Evolutionary conservation across 2,113 vertebrate species (phyloP).

Genomic region (Oceanodroma tethys): DNA sequence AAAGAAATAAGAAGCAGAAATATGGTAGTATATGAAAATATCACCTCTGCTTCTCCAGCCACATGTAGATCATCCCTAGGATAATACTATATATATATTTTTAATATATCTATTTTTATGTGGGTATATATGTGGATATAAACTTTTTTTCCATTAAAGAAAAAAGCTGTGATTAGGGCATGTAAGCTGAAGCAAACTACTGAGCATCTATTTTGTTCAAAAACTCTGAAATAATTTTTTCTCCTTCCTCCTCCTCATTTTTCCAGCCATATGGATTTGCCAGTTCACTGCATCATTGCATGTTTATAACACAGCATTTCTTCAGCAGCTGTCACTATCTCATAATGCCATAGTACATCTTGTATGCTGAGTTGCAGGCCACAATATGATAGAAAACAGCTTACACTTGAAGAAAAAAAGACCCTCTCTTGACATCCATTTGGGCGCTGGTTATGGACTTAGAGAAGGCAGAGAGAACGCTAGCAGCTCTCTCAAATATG

Average conservation of each 20-base stretch:
- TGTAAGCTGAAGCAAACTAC: neutral
- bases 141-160: neutral
- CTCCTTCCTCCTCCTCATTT: neutral
- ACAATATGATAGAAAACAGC: conserved; percentile 43
- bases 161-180: neutral
- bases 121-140: neutral
- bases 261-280: conserved; percentile 70
- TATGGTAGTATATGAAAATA: neutral
- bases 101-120: neutral
- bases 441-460: neutral
- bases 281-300: conserved; percentile 71
- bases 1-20: neutral
- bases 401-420: neutral
- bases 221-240: neutral
- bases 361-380: conserved; percentile 46
- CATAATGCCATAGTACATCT: conserved; percentile 55
- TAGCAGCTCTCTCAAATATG: neutral
- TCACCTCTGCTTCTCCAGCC: neutral
- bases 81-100: neutral
- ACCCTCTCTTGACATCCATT: conserved; percentile 12
- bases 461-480: neutral
- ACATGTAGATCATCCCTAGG: neutral
- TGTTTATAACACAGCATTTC: conserved; percentile 68
- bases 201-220: neutral
- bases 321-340: conserved; percentile 72